phyloP scores from a whole-genome alignment of 2,888 invertebrate genomes.

The Asteroscopus sphinx region DNA sequence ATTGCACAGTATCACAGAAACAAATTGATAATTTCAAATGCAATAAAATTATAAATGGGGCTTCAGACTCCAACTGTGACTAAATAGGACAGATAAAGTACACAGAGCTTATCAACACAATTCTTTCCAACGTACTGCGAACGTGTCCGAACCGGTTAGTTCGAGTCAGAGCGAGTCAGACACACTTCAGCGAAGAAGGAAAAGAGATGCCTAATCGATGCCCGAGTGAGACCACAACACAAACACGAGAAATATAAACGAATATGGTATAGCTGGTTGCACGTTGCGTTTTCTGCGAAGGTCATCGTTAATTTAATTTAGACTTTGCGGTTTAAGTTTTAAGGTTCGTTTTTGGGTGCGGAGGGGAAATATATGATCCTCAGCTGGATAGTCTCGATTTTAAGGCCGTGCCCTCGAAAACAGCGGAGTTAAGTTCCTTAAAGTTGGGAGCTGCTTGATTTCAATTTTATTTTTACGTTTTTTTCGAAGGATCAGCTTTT shows the following conservation, averaged over 20 bases:
- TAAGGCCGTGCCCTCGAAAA: conserved; percentile 62
- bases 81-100: conserved; percentile 61
- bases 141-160: conserved; percentile 77
- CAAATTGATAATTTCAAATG: conserved; percentile 26
- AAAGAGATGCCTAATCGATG: conserved; percentile 64
- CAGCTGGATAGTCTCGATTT: conserved; percentile 62
- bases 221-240: conserved; percentile 75
- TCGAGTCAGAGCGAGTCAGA: conserved; percentile 63
- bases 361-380: conserved; percentile 48
- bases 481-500: conserved; percentile 15
- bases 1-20: not conserved
- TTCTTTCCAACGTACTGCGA: conserved; percentile 69
- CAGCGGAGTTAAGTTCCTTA: conserved; percentile 58
- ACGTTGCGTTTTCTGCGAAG: conserved; percentile 67
- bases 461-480: conserved; percentile 40
- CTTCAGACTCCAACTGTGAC: conserved; percentile 40
- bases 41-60: conserved; percentile 21
- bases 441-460: conserved; percentile 44
- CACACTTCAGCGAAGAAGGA: conserved; percentile 50
- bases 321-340: conserved; percentile 12
- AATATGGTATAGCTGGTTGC: conserved; percentile 67
- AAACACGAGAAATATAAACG: conserved; percentile 70
- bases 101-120: conserved; percentile 61
- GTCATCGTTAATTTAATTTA: conserved; percentile 34
- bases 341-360: conserved; percentile 44